A percentile compares a stretch with the other conserved stretches of the same genome.
phyloP scores from a whole-genome alignment of 2,797 vertebrate genomes.

The Spatula clypeata region DNA sequence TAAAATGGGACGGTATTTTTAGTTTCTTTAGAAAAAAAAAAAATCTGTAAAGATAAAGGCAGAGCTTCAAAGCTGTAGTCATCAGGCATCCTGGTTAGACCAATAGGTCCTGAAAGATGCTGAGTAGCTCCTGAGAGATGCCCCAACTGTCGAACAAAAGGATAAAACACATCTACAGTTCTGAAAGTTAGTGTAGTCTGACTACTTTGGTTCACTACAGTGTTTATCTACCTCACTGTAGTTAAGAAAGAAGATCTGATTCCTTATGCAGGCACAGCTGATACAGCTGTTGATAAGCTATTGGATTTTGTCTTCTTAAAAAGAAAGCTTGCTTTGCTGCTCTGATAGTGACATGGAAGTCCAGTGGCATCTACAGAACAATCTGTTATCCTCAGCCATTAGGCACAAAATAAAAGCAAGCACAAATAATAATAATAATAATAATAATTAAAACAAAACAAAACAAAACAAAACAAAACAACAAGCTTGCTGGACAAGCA shows the following conservation, averaged over 20 bases:
- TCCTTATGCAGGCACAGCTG: neutral
- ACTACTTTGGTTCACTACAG: neutral
- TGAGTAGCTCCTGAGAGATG: neutral
- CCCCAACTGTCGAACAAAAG: neutral
- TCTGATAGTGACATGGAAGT: neutral
- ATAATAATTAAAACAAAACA: too few relatives aligned
- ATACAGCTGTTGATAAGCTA: neutral
- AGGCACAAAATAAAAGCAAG: neutral
- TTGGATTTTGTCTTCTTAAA: neutral
- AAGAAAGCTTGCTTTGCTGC: rapidly evolving
- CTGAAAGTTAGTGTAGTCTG: neutral
- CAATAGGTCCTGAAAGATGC: neutral
- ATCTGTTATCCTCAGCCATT: neutral
- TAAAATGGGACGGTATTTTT: neutral
- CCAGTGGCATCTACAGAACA: neutral
- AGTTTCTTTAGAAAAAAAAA: neutral
- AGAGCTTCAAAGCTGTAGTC: neutral
- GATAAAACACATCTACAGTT: neutral
- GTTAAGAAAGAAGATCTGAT: neutral
- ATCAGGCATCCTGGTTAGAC: neutral
- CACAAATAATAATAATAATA: neutral
- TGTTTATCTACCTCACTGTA: neutral
- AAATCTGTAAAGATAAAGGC: neutral
- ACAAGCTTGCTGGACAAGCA: neutral
- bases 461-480: too few relatives aligned